Conservation (phyloP, 2,888 invertebrate species). For the Cremastobaeus sp. region DNA sequence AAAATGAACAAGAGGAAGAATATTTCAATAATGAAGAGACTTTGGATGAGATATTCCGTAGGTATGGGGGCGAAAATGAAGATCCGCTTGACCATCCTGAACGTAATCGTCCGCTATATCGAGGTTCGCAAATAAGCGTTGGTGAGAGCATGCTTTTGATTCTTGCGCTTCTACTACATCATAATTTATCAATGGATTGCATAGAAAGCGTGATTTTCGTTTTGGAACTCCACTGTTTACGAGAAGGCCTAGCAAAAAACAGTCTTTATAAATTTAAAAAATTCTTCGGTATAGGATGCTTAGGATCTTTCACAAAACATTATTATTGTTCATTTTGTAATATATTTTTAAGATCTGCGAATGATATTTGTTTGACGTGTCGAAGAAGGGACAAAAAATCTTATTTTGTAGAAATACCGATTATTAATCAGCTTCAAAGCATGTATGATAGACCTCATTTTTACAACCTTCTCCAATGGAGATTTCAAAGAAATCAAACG, state of each 20-base stretch:
- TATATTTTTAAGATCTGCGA: too few relatives aligned
- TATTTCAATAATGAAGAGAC: too few relatives aligned
- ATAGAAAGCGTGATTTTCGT: background rate
- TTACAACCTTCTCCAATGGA: background rate
- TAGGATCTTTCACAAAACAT: constrained; percentile 15
- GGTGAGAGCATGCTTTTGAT: constrained; percentile 43
- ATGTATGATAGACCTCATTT: background rate
- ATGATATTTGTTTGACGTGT: too few relatives aligned
- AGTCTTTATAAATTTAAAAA: constrained; percentile 46
- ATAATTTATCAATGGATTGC: constrained; percentile 7
- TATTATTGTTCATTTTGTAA: constrained; percentile 25
- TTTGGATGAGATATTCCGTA: too few relatives aligned
- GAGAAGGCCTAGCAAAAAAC: constrained; percentile 26
- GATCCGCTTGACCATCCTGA: too few relatives aligned
- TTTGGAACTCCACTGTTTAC: constrained; percentile 34
- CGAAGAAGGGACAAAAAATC: constrained; percentile 1
- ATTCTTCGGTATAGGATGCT: background rate
- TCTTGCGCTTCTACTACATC: constrained; percentile 22
- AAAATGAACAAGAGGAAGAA: too few relatives aligned
- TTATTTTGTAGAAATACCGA: constrained; percentile 23
- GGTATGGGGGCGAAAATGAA: too few relatives aligned
- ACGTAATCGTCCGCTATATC: constrained; percentile 25
- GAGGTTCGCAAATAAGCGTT: constrained; percentile 24
- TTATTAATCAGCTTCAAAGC: constrained; percentile 36
- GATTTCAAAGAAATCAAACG: background rate